Evolutionary conservation across 2,888 invertebrate species (phyloP), one percentile per base, ranked within the genome.

Genomic region (Polyploca ridens): DNA sequence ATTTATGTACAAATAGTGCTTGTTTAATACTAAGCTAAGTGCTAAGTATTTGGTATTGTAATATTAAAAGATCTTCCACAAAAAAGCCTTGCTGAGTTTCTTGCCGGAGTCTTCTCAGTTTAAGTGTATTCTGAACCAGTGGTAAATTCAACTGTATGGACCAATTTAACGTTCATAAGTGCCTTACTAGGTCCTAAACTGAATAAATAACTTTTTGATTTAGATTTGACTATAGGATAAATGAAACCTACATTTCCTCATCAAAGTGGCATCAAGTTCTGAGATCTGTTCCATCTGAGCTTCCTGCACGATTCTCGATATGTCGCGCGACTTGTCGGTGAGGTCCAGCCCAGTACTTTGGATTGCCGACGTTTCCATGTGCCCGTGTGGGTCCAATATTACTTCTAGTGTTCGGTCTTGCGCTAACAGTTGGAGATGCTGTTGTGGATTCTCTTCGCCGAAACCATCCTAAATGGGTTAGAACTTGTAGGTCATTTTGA

Each of bases 401-500:
- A 82, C 72, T 69, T 93, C 93, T 0, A 90, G 35, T 0, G 89
- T 87, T n/a, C 84, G 82, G 57, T 92, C 87, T 0, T 46, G 46
- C n/a, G 72, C 78, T 0, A 88, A 70, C 5, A 79, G 58, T n/a
- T 84, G 82, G 0, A 88, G 46, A 0, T 79, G 76, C 69, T 85
- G 87, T 0, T 90, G 86, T 0, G 81, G 84, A 38, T 88, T 79
- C 66, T 90, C 86, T 72, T 93, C 93, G 1, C 93, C 93, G 66
- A 93, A 93, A 0, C 88, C 88, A 49, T 93, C 93, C 93, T 93
- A 6, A 5, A 33, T n/a, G 2, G 41, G 13, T 13, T 41, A 4
- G 41, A 7, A 38, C 3, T 38, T 38, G 38, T 38, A 35, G 0
- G 35, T 6, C 1, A 35, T 35, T 7, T 35, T 4, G 5, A 35